A percentile compares a stretch with the other conserved stretches of the same genome.
Conservation (phyloP, 2,113 vertebrate genomes). For the Oncorhynchus keta region DNA sequence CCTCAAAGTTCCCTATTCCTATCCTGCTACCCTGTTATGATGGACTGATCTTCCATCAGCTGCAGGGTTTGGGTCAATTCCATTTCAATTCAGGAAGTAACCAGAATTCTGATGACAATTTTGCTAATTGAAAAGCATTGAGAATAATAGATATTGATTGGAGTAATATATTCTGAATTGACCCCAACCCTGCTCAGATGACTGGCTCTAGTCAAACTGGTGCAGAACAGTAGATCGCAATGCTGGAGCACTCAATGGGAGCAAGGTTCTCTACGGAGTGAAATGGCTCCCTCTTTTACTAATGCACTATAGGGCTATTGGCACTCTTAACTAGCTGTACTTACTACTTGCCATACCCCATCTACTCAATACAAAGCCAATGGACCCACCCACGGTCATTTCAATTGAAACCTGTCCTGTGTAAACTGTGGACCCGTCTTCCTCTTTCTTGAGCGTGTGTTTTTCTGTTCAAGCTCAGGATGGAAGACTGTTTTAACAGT, state of each 20-base stretch:
- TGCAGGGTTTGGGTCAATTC: too few relatives aligned
- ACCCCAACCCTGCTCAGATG: background rate
- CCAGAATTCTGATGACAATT: too few relatives aligned
- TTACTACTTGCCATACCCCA: background rate
- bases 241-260: background rate
- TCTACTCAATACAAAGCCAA: background rate
- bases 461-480: conserved; percentile 57
- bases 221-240: background rate
- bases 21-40: too few relatives aligned
- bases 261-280: background rate
- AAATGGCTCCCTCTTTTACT: conserved; percentile 7
- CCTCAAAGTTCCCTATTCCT: too few relatives aligned
- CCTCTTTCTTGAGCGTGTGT: background rate
- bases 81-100: too few relatives aligned
- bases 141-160: too few relatives aligned
- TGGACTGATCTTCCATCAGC: too few relatives aligned
- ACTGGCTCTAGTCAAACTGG: background rate
- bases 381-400: background rate
- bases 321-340: conserved; percentile 17
- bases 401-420: conserved; percentile 6
- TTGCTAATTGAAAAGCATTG: too few relatives aligned
- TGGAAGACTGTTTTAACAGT: conserved; percentile 41
- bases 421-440: conserved; percentile 14
- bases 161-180: background rate
- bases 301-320: conserved; percentile 30